Conservation (phyloP, 92 coral and sea anemone genomes). For the Parazoanthus swiftii region DNA sequence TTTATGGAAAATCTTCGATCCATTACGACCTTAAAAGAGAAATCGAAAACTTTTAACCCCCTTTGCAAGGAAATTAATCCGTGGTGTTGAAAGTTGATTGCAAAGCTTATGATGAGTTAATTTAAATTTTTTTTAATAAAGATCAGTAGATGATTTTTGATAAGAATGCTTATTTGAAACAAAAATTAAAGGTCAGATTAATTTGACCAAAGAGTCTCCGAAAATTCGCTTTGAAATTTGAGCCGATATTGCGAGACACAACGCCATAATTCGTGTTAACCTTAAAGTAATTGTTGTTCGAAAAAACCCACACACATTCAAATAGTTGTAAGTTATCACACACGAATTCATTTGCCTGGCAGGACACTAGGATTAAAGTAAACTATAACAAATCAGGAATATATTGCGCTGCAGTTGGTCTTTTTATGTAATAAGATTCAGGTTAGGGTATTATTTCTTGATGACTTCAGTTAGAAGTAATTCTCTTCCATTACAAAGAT, state of each 20-base stretch:
- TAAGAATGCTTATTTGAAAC: conserved; percentile 2
- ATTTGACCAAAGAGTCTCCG: background rate
- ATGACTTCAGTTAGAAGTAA: conserved; percentile 34
- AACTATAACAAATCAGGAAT: conserved; percentile 7
- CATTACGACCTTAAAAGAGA: conserved; percentile 54
- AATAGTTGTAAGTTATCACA: background rate
- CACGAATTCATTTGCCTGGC: conserved; percentile 21
- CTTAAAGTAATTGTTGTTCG: background rate
- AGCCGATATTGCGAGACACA: background rate
- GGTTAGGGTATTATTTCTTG: conserved; percentile 42
- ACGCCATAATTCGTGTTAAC: background rate
- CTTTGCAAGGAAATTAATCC: conserved; percentile 44
- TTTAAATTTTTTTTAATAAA: background rate
- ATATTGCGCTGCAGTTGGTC: conserved; percentile 56
- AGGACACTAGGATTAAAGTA: background rate
- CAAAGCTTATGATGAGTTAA: conserved; percentile 15
- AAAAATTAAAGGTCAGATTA: background rate
- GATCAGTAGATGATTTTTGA: conserved; percentile 23
- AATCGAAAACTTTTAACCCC: conserved; percentile 39
- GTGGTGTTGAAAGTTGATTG: conserved; percentile 37
- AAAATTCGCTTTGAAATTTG: background rate
- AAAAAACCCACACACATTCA: background rate
- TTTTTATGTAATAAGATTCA: conserved; percentile 56
- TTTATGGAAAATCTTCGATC: conserved; percentile 70
- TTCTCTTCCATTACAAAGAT: conserved; percentile 40